phyloP scores from a whole-genome alignment of 2,113 vertebrate genomes.

The Cavia porcellus region DNA sequence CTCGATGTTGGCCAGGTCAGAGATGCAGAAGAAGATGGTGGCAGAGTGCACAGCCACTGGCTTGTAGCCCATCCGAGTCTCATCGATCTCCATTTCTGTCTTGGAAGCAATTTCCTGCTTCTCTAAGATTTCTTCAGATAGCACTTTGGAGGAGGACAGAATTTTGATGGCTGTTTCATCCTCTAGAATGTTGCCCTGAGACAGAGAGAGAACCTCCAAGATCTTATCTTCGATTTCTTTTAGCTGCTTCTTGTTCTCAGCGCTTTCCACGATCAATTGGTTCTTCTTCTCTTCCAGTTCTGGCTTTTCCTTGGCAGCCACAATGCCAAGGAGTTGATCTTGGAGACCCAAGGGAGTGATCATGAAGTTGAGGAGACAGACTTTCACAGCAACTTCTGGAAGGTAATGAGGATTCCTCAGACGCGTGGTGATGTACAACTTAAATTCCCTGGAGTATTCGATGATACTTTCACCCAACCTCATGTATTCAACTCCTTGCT shows the following conservation, averaged over 20 bases:
- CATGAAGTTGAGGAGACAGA: slow-evolving; percentile 97
- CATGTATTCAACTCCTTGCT: slow-evolving; percentile 95
- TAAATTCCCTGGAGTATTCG: slow-evolving; percentile 94
- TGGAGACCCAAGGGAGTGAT: slow-evolving; percentile 96
- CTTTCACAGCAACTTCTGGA: slow-evolving; percentile 95
- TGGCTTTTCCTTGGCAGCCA: slow-evolving; percentile 95
- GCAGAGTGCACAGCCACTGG: slow-evolving; percentile 94
- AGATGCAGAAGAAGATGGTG: slow-evolving; percentile 95
- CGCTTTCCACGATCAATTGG: slow-evolving; percentile 93
- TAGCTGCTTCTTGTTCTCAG: slow-evolving; percentile 94
- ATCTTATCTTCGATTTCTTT: slow-evolving; percentile 97
- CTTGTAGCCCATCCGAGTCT: slow-evolving; percentile 95
- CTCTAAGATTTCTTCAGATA: slow-evolving; percentile 95
- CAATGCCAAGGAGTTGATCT: slow-evolving; percentile 95
- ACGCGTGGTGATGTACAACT: slow-evolving; percentile 95
- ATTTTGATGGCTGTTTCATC: slow-evolving; percentile 94
- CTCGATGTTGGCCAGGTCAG: slow-evolving; percentile 95
- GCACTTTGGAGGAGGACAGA: slow-evolving; percentile 94
- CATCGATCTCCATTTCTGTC: slow-evolving; percentile 94
- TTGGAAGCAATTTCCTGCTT: slow-evolving; percentile 93
- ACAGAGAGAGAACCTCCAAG: slow-evolving; percentile 92
- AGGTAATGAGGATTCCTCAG: slow-evolving; percentile 96
- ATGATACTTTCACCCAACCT: slow-evolving; percentile 95
- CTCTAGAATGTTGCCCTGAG: slow-evolving; percentile 95
- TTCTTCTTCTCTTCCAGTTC: slow-evolving; percentile 97